These are phyloP conservation scores for Eurois occulta DNA, from an alignment of 2,888 invertebrate species.

Conservation along the genomic window DNA sequence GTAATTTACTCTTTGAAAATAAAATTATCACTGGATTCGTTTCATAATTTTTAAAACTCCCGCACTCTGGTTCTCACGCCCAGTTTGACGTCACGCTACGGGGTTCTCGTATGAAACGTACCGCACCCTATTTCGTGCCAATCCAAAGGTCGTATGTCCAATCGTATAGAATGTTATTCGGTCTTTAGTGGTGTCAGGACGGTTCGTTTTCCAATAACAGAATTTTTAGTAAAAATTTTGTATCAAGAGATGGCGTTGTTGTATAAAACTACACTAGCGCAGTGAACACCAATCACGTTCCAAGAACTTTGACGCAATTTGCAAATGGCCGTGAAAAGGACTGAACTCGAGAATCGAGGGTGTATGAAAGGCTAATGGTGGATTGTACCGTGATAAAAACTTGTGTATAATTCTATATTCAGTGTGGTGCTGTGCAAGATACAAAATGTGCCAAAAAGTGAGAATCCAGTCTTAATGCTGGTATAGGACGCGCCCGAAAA, in stretches of 20 bases:
- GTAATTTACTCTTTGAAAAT: neutral
- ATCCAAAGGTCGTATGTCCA: conserved; percentile 74
- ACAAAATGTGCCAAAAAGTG: conserved; percentile 90
- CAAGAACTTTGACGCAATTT: conserved; percentile 90
- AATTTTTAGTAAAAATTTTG: conserved; percentile 70
- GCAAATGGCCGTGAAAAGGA: conserved; percentile 91
- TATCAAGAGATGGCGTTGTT: conserved; percentile 78
- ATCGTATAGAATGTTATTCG: conserved; percentile 43
- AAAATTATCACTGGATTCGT: neutral
- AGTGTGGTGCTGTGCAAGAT: conserved; percentile 87
- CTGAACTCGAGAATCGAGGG: conserved; percentile 88
- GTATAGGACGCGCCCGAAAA: conserved; percentile 85
- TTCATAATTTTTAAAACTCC: conserved; percentile 69
- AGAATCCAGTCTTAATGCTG: conserved; percentile 89
- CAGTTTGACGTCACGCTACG: conserved; percentile 90
- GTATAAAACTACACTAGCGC: conserved; percentile 82
- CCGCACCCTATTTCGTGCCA: conserved; percentile 85
- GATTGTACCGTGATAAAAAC: conserved; percentile 86
- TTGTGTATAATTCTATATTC: conserved; percentile 83
- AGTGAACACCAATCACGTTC: conserved; percentile 86
- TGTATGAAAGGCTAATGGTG: conserved; percentile 89
- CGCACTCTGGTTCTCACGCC: conserved; percentile 87
- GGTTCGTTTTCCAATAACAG: conserved; percentile 67
- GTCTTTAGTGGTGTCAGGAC: conserved; percentile 33
- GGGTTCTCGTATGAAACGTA: conserved; percentile 86